Evolutionary conservation across 1,140 invertebrate genomes (phyloP), one percentile per base, ranked within the genome.

Genomic region (Pseudomyrmex concolor): DNA sequence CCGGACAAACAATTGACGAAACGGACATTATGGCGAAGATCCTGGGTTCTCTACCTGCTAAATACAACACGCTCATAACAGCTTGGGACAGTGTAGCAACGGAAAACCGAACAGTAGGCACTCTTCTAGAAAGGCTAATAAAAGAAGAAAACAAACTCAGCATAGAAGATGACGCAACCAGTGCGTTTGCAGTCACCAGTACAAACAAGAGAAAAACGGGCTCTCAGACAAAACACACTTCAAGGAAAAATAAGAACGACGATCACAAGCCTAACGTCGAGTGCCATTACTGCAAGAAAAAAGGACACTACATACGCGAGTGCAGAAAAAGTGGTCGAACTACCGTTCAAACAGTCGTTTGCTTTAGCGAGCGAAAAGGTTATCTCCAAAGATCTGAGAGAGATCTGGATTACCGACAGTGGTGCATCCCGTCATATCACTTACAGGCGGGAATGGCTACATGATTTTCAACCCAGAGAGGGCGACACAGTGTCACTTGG

Each of bases 341-440:
- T 13, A 2, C 13, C n/a, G 2, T 4, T 12, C n/a, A 34, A 34
- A 19, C n/a, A 45, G n/a, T 9, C 13, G 2, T 3, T 25, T 25
- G 25, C 2, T 0, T 0, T 25, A 25, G 25, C 25, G 2, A 25
- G 2, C 25, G 25, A 25, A 4, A 3, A 25, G 25, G 2, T 25
- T 3, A 25, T 25, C 3, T 25, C 2, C 25, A 25, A 25, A 25
- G 25, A 25, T 25, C 12, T 85, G 72, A 51, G 3, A 81, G 45
- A 17, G 45, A 70, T 25, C 25, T 25, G 25, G 17, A 17, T 17
- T 15, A 67, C 22, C 43, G 86, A 88, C 63, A 88, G 84, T 51
- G 81, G 84, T 17, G 80, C 82, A n/a, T 89, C 84, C 15, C 22
- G 57, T 2, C 86, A 86, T 17, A 87, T 88, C 7, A 85, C 70